Percentiles rank a stretch among this genome's conserved stretches.
These are phyloP conservation scores for Heliothis peltigera DNA, from an alignment of 2,888 invertebrate genomes.

Conservation along the genomic window DNA sequence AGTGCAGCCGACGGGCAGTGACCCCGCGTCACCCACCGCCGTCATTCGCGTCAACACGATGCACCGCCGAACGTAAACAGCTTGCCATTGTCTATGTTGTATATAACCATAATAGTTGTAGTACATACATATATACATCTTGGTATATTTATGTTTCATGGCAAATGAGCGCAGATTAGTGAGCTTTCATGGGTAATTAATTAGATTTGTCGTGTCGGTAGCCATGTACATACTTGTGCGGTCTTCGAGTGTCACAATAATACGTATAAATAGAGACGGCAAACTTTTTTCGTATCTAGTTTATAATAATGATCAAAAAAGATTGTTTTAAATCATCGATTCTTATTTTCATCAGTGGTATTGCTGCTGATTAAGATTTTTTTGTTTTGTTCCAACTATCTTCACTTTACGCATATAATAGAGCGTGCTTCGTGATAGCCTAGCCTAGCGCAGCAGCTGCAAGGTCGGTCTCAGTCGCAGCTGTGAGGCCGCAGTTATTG, in stretches of 20 bases:
- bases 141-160: not conserved
- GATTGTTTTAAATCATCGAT: no score
- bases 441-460: not conserved
- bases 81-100: not conserved
- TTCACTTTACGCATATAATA: not conserved
- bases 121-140: not conserved
- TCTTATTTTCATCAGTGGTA: no score
- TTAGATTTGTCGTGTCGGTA: not conserved
- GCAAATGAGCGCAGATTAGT: conserved; percentile 1
- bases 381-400: no score
- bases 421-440: not conserved
- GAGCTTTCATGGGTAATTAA: not conserved
- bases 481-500: not conserved
- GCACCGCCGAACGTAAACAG: conserved; percentile 12
- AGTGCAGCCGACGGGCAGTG: conserved; percentile 10
- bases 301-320: no score
- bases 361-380: no score
- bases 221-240: not conserved
- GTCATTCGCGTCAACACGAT: conserved; percentile 4
- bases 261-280: no score
- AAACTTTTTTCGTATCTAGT: no score
- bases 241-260: not conserved
- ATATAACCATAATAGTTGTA: not conserved
- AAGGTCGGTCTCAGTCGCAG: conserved; percentile 32
- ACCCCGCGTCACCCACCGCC: not conserved